Evolutionary conservation across 2,888 invertebrate genomes (phyloP).

Genomic region (Pegoplata infirma): DNA sequence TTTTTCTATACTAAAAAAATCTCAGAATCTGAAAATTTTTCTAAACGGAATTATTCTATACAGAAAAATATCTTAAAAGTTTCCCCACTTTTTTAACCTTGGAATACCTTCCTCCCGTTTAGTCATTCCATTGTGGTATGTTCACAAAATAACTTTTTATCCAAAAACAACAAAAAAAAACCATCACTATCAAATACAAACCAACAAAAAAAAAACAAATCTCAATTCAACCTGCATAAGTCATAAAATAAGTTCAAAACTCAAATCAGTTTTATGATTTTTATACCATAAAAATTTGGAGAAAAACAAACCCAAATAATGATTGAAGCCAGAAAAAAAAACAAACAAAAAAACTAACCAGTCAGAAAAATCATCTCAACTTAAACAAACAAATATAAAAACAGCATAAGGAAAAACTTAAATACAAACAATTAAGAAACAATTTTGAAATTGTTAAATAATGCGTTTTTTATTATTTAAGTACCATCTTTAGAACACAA

Average conservation of each 20-base stretch:
- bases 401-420: background rate
- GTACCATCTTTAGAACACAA: background rate
- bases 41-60: no score
- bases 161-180: background rate
- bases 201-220: background rate
- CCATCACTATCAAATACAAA: slow-evolving; percentile 1
- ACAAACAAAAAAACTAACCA: background rate
- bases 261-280: slow-evolving; percentile 33
- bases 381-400: background rate
- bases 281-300: slow-evolving; percentile 15
- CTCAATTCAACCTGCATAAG: slow-evolving; percentile 14
- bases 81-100: no score
- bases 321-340: slow-evolving; percentile 17
- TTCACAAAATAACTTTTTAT: background rate
- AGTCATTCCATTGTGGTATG: background rate
- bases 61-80: no score
- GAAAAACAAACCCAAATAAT: slow-evolving; percentile 14
- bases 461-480: background rate
- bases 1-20: no score
- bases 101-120: background rate
- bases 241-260: slow-evolving; percentile 41
- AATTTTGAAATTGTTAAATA: slow-evolving; percentile 15
- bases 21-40: no score
- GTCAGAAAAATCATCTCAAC: slow-evolving; percentile 3
- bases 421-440: slow-evolving; percentile 24